These are phyloP conservation scores for Drosophila prolongata DNA, from an alignment of 2,888 invertebrate genomes.

Conservation along the genomic window DNA sequence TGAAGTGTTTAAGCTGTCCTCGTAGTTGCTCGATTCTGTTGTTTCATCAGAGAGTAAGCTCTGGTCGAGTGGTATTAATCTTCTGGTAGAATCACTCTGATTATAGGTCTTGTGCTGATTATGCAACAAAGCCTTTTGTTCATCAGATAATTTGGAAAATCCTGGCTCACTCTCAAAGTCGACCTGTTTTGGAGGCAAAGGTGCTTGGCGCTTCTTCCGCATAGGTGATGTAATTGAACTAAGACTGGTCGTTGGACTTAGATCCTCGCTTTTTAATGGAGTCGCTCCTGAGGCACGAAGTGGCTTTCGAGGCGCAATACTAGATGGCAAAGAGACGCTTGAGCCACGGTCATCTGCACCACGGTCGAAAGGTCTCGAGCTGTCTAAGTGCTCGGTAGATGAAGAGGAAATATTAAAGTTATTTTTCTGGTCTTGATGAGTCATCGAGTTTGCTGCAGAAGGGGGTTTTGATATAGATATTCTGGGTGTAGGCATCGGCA, in stretches of 20 bases:
- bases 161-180: constrained; percentile 21
- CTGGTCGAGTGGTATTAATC: constrained; percentile 23
- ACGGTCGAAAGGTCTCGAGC: constrained; percentile 10
- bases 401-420: constrained; percentile 4
- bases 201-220: constrained; percentile 24
- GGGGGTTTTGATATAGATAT: constrained; percentile 11
- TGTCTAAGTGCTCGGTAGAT: constrained; percentile 12
- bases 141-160: constrained; percentile 18
- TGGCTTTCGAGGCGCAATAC: constrained; percentile 14
- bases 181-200: constrained; percentile 11
- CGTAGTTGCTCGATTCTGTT: constrained; percentile 3
- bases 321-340: constrained; percentile 20
- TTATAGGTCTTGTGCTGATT: background rate
- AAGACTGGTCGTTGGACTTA: constrained; percentile 2
- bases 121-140: constrained; percentile 22
- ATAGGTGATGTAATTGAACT: constrained; percentile 10
- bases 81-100: constrained; percentile 7
- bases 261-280: constrained; percentile 1
- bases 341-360: constrained; percentile 17
- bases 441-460: constrained; percentile 3
- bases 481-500: constrained; percentile 23
- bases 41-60: constrained; percentile 13
- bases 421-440: background rate
- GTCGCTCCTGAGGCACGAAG: constrained; percentile 8
- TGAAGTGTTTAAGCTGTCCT: constrained; percentile 6